phyloP scores from a whole-genome alignment of 1,140 invertebrate species.

The Cotesia typhae region DNA sequence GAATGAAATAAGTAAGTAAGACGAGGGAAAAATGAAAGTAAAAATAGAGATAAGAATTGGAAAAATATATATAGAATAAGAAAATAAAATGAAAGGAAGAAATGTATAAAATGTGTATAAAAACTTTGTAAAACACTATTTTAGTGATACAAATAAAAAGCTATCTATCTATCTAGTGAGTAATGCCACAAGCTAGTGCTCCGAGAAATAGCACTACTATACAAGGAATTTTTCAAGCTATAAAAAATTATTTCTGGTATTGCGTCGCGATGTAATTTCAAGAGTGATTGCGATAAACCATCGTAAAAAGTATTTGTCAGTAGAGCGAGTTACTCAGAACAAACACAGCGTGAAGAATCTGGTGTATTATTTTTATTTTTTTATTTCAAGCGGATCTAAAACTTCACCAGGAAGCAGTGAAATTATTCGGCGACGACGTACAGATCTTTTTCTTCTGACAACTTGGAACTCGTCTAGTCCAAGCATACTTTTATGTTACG shows the following conservation, averaged over 20 bases:
- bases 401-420: neutral
- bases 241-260: constrained; percentile 32
- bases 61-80: too few species aligned
- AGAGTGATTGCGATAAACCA: constrained; percentile 27
- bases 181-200: constrained; percentile 23
- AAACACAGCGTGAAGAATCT: constrained; percentile 24
- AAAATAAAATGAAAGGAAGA: too few species aligned
- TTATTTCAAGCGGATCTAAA: neutral
- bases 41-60: too few species aligned
- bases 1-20: too few species aligned
- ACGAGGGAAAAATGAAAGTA: too few species aligned
- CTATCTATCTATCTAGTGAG: too few species aligned
- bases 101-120: too few species aligned
- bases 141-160: too few species aligned
- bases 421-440: neutral
- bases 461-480: constrained; percentile 6
- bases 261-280: constrained; percentile 1
- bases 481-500: neutral
- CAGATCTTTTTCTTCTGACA: constrained; percentile 12
- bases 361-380: neutral
- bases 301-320: constrained; percentile 23
- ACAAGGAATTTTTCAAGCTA: constrained; percentile 29
- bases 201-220: neutral
- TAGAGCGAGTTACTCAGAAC: constrained; percentile 27
- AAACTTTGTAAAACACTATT: too few species aligned